A percentile compares a stretch with the other conserved stretches of the same genome.
phyloP scores from a whole-genome alignment of 2,113 vertebrate genomes.

The Thinocorus orbignyianus region DNA sequence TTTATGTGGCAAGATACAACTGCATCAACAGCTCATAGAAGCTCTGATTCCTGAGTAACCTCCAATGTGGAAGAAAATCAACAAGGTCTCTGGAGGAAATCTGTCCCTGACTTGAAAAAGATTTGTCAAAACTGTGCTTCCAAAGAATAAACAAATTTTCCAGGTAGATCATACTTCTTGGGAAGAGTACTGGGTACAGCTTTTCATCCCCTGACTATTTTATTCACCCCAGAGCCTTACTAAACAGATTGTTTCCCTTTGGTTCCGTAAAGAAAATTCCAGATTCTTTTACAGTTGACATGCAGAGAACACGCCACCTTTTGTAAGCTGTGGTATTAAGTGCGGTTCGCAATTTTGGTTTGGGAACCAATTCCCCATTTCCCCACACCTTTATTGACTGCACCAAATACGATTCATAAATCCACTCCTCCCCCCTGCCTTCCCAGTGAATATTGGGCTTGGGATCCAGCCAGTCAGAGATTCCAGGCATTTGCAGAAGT shows the following conservation, averaged over 20 bases:
- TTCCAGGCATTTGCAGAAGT: not conserved
- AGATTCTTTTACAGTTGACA: not conserved
- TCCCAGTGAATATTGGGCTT: not conserved
- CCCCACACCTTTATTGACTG: not conserved
- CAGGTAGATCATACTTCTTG: not conserved
- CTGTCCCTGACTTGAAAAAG: fast-evolving
- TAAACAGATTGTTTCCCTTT: not conserved
- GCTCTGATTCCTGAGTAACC: not conserved
- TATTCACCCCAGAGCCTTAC: not conserved
- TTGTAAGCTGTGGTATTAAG: not conserved
- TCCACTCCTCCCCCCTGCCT: not conserved
- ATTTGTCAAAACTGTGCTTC: not conserved
- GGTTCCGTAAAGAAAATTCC: not conserved
- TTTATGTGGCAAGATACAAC: not conserved
- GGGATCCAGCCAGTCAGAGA: not conserved
- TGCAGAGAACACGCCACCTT: not conserved
- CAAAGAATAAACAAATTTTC: not conserved
- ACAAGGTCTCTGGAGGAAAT: not conserved
- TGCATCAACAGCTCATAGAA: not conserved
- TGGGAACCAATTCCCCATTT: not conserved
- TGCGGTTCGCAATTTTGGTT: not conserved
- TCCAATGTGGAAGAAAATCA: not conserved
- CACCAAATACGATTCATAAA: not conserved
- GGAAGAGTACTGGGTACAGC: not conserved
- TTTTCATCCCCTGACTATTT: not conserved